Conservation (phyloP, 37 sponge, comb jelly and placozoan species). For the Aplysina aerophoba region DNA sequence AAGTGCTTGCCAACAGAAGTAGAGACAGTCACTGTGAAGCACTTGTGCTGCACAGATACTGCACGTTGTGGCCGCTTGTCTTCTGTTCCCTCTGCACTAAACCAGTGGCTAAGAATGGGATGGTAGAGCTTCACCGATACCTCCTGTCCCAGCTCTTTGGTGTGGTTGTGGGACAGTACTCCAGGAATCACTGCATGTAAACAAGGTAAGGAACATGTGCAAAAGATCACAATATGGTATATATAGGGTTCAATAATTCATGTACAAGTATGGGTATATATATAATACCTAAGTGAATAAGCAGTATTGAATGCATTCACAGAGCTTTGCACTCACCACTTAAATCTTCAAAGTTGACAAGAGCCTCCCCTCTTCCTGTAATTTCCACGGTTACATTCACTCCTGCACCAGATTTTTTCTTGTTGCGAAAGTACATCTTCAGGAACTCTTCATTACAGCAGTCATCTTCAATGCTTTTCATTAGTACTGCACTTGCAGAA, state of each 20-base stretch:
- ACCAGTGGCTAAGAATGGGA: background rate
- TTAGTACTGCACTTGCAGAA: background rate
- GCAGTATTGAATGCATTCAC: too few relatives aligned
- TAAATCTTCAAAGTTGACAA: constrained; percentile 39
- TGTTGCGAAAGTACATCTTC: constrained; percentile 35
- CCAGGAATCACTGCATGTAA: background rate
- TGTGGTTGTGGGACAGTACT: background rate
- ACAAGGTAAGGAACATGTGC: too few relatives aligned
- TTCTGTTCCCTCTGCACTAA: too few relatives aligned
- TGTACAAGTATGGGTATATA: too few relatives aligned
- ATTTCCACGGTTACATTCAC: constrained; percentile 13
- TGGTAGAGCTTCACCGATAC: constrained; percentile 21
- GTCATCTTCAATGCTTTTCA: constrained; percentile 8
- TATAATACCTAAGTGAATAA: too few relatives aligned
- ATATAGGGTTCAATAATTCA: too few relatives aligned
- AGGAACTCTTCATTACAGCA: constrained; percentile 44
- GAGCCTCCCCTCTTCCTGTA: constrained; percentile 40
- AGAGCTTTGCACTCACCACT: constrained; percentile 23
- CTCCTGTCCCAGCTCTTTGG: background rate
- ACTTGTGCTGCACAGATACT: too few relatives aligned
- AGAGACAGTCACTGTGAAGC: too few relatives aligned
- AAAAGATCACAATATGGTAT: too few relatives aligned
- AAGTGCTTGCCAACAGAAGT: too few relatives aligned
- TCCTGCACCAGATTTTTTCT: constrained; percentile 43
- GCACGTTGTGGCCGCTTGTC: too few relatives aligned